Conservation (phyloP, 2,888 invertebrate genomes). For the Ophion slaviceki region DNA sequence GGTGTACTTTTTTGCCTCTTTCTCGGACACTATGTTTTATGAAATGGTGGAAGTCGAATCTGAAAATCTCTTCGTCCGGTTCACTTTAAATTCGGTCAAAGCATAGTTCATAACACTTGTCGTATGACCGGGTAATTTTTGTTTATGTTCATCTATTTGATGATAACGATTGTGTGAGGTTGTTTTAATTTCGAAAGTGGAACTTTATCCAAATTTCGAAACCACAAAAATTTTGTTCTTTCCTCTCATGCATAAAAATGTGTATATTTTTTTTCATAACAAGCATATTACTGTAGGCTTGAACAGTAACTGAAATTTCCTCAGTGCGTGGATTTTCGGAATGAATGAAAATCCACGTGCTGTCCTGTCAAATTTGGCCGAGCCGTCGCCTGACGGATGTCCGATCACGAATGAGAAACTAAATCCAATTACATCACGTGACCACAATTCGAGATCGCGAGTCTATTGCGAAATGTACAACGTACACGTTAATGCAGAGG, state of each 20-base stretch:
- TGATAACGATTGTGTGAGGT: background rate
- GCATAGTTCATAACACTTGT: background rate
- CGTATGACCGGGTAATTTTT: background rate
- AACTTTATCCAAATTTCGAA: background rate
- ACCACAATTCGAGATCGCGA: conserved; percentile 22
- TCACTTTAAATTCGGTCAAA: background rate
- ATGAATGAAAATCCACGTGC: conserved; percentile 8
- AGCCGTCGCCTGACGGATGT: conserved; percentile 1
- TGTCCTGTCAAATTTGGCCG: conserved; percentile 11
- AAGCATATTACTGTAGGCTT: background rate
- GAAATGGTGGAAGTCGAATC: no score
- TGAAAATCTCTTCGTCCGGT: no score
- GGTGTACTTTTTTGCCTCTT: no score
- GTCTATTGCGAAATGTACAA: conserved; percentile 19
- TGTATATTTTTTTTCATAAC: background rate
- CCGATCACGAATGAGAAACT: conserved; percentile 25
- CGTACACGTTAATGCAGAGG: background rate
- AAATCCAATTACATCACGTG: conserved; percentile 24
- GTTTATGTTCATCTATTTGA: background rate
- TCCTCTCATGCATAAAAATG: background rate
- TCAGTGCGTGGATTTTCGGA: background rate
- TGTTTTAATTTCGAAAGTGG: background rate
- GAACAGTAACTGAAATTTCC: background rate
- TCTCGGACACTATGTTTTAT: no score
- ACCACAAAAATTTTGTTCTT: no score